Conservation (phyloP, 2,888 invertebrate species). For the Xestia c-nigrum region DNA sequence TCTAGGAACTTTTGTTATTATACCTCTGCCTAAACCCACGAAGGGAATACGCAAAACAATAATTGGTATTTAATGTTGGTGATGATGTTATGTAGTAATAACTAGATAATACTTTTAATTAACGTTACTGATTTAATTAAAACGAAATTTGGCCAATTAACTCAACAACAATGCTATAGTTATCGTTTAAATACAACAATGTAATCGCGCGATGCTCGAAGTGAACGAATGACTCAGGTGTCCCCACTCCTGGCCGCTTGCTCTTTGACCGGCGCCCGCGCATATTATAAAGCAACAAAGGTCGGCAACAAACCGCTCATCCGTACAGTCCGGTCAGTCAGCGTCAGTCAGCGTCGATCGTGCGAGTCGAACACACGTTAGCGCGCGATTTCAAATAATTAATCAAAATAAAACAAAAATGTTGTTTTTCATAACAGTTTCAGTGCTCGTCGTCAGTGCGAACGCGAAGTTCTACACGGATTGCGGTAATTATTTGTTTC, state of each 20-base stretch:
- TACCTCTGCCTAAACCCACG: neutral
- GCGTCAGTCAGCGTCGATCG: slow-evolving; percentile 78
- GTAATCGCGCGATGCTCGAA: slow-evolving; percentile 10
- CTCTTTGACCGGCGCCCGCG: slow-evolving; percentile 85
- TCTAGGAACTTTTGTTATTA: neutral
- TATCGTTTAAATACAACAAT: slow-evolving; percentile 28
- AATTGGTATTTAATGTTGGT: neutral
- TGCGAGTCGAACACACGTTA: slow-evolving; percentile 85
- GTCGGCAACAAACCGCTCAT: slow-evolving; percentile 79
- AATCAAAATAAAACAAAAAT: slow-evolving; percentile 70
- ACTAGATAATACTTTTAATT: neutral
- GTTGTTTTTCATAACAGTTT: slow-evolving; percentile 79
- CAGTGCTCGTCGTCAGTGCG: slow-evolving; percentile 81
- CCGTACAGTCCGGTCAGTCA: slow-evolving; percentile 77
- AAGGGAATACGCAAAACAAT: neutral
- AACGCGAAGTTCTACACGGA: slow-evolving; percentile 87
- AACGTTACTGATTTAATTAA: neutral
- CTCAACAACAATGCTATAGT: neutral
- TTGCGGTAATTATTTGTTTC: slow-evolving; percentile 80
- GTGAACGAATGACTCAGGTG: slow-evolving; percentile 37
- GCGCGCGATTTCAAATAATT: slow-evolving; percentile 77
- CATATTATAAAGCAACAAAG: slow-evolving; percentile 85
- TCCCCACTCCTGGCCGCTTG: slow-evolving; percentile 62
- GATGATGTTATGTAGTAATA: neutral
- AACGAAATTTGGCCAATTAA: neutral